Conservation (phyloP, 2,113 vertebrate species). For the Zingel zingel region DNA sequence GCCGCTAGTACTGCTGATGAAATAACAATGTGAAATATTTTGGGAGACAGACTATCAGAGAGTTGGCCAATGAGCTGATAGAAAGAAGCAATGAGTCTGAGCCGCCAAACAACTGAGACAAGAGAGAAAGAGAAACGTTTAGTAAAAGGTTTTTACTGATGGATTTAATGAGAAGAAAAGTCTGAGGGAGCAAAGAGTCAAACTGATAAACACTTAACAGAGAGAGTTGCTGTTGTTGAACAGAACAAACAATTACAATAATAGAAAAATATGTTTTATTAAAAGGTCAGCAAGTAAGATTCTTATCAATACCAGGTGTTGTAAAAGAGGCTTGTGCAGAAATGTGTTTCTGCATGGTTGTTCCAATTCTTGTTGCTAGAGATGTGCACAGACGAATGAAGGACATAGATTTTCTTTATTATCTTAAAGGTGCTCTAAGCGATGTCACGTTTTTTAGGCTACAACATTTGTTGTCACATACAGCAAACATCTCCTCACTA, state of each 20-base stretch:
- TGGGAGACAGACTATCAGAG: slow-evolving; percentile 52
- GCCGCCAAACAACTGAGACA: slow-evolving; percentile 46
- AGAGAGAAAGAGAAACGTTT: slow-evolving; percentile 52
- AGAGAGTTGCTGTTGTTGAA: background rate
- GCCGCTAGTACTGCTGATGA: slow-evolving; percentile 10
- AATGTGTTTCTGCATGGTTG: background rate
- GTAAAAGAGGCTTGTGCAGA: background rate
- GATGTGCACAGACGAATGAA: too few relatives aligned
- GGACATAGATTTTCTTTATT: background rate
- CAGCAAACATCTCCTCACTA: too few relatives aligned
- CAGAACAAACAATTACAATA: slow-evolving; percentile 10
- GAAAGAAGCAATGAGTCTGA: slow-evolving; percentile 55
- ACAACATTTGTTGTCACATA: too few relatives aligned
- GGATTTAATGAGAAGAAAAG: slow-evolving; percentile 42
- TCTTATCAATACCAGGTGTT: background rate
- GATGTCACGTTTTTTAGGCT: too few relatives aligned
- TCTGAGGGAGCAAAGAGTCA: slow-evolving; percentile 28
- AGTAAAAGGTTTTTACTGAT: slow-evolving; percentile 36
- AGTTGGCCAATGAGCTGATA: slow-evolving; percentile 50
- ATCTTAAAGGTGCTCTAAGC: background rate
- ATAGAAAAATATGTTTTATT: background rate
- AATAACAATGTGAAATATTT: slow-evolving; percentile 58
- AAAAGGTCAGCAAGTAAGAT: slow-evolving; percentile 15
- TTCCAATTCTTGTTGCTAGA: background rate
- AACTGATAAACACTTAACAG: slow-evolving; percentile 31